Conservation (phyloP, 1,140 invertebrate genomes). For the Drosophila ananassae region DNA sequence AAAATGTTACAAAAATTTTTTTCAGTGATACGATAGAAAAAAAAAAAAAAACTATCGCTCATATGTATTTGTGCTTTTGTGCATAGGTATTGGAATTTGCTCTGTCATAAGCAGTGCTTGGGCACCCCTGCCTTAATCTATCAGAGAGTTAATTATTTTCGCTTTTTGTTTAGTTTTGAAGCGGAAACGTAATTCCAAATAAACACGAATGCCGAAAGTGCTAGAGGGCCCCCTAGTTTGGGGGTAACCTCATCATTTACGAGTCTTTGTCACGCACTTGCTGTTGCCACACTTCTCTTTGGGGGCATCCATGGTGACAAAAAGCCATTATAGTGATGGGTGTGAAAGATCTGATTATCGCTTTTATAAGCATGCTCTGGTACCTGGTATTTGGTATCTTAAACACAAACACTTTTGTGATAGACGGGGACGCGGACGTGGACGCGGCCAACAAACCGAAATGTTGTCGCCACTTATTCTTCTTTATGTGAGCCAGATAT, state of each 20-base stretch:
- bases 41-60: too few species aligned
- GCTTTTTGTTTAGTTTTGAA: background rate
- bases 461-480: slow-evolving; percentile 7
- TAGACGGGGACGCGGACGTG: background rate
- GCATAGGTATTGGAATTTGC: too few species aligned
- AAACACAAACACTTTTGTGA: slow-evolving; percentile 29
- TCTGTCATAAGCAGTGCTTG: too few species aligned
- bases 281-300: slow-evolving; percentile 26
- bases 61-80: too few species aligned
- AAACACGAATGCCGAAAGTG: slow-evolving; percentile 2
- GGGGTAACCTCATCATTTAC: slow-evolving; percentile 10
- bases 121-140: background rate
- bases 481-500: slow-evolving; percentile 48
- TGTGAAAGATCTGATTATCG: slow-evolving; percentile 42
- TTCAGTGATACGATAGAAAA: too few species aligned
- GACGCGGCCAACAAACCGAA: slow-evolving; percentile 1
- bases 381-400: slow-evolving; percentile 6
- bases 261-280: slow-evolving; percentile 48
- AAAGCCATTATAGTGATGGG: slow-evolving; percentile 14
- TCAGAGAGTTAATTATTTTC: background rate
- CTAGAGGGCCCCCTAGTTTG: background rate
- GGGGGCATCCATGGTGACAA: slow-evolving; percentile 24
- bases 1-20: too few species aligned
- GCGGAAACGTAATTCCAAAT: slow-evolving; percentile 2
- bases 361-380: slow-evolving; percentile 11